These are phyloP conservation scores for Bellardia bayeri DNA, from an alignment of 2,888 invertebrate genomes.

Conservation along the genomic window DNA sequence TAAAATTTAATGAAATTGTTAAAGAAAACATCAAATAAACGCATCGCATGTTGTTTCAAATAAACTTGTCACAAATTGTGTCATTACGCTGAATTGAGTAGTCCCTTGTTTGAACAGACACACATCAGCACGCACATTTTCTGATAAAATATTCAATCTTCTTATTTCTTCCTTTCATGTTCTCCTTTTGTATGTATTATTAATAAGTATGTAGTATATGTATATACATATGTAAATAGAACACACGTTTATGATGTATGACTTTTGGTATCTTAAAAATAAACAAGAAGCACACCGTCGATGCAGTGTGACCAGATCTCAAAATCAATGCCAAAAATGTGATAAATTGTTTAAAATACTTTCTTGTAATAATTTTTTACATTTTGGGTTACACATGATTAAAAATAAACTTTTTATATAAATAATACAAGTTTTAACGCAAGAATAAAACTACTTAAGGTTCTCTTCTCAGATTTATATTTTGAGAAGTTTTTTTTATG, in stretches of 20 bases:
- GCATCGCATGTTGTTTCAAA: neutral
- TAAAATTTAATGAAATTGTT: neutral
- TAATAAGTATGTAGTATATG: neutral
- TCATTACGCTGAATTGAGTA: neutral
- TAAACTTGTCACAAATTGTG: neutral
- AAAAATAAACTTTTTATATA: no score
- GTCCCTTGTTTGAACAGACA: neutral
- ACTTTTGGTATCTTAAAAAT: neutral
- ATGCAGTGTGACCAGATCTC: no score
- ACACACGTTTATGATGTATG: constrained; percentile 2
- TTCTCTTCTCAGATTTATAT: no score
- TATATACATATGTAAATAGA: neutral
- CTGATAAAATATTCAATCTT: neutral
- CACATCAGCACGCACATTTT: neutral
- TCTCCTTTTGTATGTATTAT: neutral
- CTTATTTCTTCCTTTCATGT: neutral
- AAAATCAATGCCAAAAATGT: no score
- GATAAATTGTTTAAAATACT: no score
- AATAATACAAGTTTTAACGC: no score
- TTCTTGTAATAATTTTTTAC: no score
- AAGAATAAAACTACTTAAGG: no score
- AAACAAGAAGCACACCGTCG: neutral
- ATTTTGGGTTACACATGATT: no score
- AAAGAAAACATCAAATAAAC: neutral
- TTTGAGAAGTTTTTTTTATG: no score